Base-by-base conservation (phyloP, 2,113 vertebrate genomes). In the Benthochromis sp. region DNA sequence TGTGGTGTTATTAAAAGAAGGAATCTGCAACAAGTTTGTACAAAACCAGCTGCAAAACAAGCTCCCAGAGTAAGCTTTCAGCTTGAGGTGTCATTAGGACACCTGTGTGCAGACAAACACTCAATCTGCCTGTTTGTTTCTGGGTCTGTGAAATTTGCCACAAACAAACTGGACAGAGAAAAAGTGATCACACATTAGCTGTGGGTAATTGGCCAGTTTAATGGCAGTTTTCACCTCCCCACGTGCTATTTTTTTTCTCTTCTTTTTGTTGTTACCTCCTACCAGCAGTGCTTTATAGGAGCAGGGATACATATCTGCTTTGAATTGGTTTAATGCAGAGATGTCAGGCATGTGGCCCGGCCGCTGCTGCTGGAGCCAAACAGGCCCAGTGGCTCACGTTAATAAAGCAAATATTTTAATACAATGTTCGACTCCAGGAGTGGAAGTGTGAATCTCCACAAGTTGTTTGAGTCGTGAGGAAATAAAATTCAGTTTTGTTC, bases 271-370 rank as follows among this genome's bases (percentile, higher is more conserved):
- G 4, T 40, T 21, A 21, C 63, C 34, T 8, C 7, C 11, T 40
- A 40, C 34, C 63, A 69, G 19, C 34, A 8, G 16, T 0, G 11
- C 7, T 69, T 63, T 2, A 7, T 19, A 19, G 31, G 6, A 63
- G 34, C 3, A 8, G 34, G 1, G 57, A 10, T 9, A 0, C 4
- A 10, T 17, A 2, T 31, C 55, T 5, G 9, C 61, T 66, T 36
- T n/a, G 61, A 8, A 66, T 11, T 36, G 17, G 17, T 66, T n/a
- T 66, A 38, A 36, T 66, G 31, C 17, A n/a, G 17, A 12, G 61
- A 63, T 63, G 31, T 66, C 31, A 38, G 17, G 34, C 61, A 7
- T 1, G 19, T 66, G 31, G 61, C 55, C 21, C 13, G 3, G 6
- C 43, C 14, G 43, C 11, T 11, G 43, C 5, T 45, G 43, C 6